Evolutionary conservation across 2,888 invertebrate species (phyloP), one percentile per base, ranked within the genome.

Genomic region (Pyrrhia umbra): DNA sequence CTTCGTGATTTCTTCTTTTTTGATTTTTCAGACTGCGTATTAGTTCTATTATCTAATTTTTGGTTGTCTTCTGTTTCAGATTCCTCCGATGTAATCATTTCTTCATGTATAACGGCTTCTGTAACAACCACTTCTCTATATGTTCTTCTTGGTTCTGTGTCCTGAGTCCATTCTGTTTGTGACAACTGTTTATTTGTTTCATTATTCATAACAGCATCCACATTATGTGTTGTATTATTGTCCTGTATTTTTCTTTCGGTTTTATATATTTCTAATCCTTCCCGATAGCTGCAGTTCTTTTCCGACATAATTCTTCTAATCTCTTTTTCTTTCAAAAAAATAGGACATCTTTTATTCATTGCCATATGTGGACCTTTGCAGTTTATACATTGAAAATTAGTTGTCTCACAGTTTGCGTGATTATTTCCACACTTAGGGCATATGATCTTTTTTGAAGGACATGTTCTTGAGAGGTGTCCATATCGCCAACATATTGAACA

Each of bases 351-450:
- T 27, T 52, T 52, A 13, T 52, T 21, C 6, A 52, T 4, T 1
- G 52, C 4, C 42, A 52, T 52, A 27, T 52, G 52, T 27, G 52
- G 42, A 2, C 34, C 37, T 21, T 50, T 50, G 6, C 50, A 50
- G 10, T 50, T 50, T 8, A 50, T 13, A 39, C 50, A 50, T 13
- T 4, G n/a, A 10, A 10, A 50, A 1, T 4, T 3, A 21, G 1
- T n/a, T 1, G 16, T 39, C 8, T 50, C 50, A 50, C 50, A 50
- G 13, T 50, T 50, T 0, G 1, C 50, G 18, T 50, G 50, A 13
- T 10, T n/a, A n/a, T 21, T 21, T 13, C 50, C 50, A n/a, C 50
- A 50, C 39, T 50, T 50, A 4, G 50, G 50, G 10, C 50, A 50
- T 2, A 9, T 2, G 3, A 50, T 21, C 6, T 37, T 50, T 13